Percentiles rank a stretch among this genome's conserved stretches.
Conservation (phyloP, 1,140 invertebrate genomes). For the Argopecten irradians region DNA sequence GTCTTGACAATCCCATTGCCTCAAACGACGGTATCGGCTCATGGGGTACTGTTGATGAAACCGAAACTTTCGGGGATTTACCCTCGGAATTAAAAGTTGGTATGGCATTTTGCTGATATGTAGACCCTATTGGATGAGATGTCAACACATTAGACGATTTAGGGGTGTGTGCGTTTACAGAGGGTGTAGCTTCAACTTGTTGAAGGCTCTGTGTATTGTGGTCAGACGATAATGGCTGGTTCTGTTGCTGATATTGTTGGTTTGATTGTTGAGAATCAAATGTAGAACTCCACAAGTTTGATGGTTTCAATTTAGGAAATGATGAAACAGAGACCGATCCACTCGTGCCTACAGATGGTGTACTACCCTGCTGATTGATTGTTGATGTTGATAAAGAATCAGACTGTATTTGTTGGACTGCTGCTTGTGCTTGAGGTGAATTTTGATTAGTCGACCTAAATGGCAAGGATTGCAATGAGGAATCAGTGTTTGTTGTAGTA, state of each 20-base stretch:
- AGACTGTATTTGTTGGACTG: not conserved
- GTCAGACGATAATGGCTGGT: not conserved
- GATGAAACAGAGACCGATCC: not conserved
- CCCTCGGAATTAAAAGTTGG: not conserved
- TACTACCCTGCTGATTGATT: not conserved
- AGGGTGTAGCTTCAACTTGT: not conserved
- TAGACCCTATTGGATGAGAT: not conserved
- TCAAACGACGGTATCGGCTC: not conserved
- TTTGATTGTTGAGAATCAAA: not conserved
- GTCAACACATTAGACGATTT: too few relatives aligned
- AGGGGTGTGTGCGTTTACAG: not conserved
- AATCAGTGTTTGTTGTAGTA: not conserved
- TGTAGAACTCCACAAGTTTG: not conserved
- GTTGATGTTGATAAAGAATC: not conserved
- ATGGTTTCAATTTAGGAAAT: not conserved
- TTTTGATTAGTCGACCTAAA: not conserved
- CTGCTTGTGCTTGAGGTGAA: not conserved
- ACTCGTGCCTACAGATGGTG: not conserved
- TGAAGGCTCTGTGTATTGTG: not conserved
- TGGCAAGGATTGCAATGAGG: not conserved
- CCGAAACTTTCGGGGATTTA: not conserved
- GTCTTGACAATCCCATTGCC: not conserved
- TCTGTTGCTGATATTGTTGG: not conserved
- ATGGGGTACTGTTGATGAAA: not conserved
- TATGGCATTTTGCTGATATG: not conserved